phyloP scores from a whole-genome alignment of 2,888 invertebrate species.

The Cerceris rybyensis region DNA sequence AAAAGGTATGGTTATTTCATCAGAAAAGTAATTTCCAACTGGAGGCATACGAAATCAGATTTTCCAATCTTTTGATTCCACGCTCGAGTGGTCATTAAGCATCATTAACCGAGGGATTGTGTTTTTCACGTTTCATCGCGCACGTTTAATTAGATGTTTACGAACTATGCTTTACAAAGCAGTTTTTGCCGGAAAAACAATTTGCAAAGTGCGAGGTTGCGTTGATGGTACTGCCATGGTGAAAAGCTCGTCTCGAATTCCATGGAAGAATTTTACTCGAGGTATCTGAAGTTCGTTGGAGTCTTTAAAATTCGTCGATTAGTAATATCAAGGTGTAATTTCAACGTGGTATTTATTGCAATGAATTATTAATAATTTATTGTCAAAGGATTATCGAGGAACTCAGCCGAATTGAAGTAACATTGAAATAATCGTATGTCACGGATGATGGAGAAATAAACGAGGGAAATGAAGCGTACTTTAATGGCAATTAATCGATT shows the following conservation, averaged over 20 bases:
- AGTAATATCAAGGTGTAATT: no score
- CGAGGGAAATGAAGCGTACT: slow-evolving; percentile 41
- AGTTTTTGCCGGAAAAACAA: no score
- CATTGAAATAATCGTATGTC: slow-evolving; percentile 58
- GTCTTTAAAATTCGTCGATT: no score
- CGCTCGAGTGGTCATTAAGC: not conserved
- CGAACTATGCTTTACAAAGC: not conserved
- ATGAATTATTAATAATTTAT: slow-evolving; percentile 19
- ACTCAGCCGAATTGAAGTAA: slow-evolving; percentile 18
- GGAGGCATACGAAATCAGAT: slow-evolving; percentile 13
- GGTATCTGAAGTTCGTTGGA: no score
- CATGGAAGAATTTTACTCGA: no score
- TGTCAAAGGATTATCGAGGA: slow-evolving; percentile 44
- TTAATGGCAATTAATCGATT: slow-evolving; percentile 47
- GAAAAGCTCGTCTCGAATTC: no score
- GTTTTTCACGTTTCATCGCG: slow-evolving; percentile 9
- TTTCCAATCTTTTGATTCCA: slow-evolving; percentile 20
- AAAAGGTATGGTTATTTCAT: slow-evolving; percentile 5
- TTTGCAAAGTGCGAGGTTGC: no score
- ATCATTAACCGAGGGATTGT: slow-evolving; percentile 20
- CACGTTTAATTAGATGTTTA: slow-evolving; percentile 37
- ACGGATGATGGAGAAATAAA: slow-evolving; percentile 44
- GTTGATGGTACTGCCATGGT: no score
- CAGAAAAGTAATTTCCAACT: slow-evolving; percentile 21
- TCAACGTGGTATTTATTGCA: not conserved